These are phyloP conservation scores for Drymonia ruficornis DNA, from an alignment of 2,888 invertebrate genomes.

Conservation along the genomic window DNA sequence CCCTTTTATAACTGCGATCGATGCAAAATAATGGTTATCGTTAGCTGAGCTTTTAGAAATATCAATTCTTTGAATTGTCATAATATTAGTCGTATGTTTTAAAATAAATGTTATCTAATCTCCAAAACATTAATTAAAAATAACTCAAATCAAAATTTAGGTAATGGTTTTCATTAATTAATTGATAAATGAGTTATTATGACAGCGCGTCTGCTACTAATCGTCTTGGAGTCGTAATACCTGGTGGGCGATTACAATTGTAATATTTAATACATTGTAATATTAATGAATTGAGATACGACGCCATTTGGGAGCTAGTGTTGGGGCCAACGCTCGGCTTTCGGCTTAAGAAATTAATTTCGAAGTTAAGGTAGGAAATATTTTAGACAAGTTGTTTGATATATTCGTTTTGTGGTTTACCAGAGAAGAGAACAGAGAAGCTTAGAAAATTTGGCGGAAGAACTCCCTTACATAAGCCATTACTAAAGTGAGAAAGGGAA, in stretches of 20 bases:
- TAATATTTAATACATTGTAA: background rate
- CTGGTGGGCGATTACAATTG: background rate
- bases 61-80: too few species aligned
- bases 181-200: background rate
- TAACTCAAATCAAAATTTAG: background rate
- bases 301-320: background rate
- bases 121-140: background rate
- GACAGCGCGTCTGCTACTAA: background rate
- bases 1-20: background rate
- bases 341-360: slow-evolving; percentile 8
- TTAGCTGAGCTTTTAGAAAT: too few species aligned
- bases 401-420: too few species aligned
- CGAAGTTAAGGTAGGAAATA: background rate
- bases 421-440: too few species aligned
- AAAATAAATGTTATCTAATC: background rate
- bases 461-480: too few species aligned
- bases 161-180: background rate
- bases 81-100: background rate
- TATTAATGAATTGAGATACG: background rate
- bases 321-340: slow-evolving; percentile 11
- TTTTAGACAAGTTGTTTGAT: too few species aligned
- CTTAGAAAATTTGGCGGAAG: too few species aligned
- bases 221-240: background rate
- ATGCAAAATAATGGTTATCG: background rate
- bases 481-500: too few species aligned